Evolutionary conservation across 2,888 invertebrate species (phyloP).

Genomic region (Ochropleura plecta): DNA sequence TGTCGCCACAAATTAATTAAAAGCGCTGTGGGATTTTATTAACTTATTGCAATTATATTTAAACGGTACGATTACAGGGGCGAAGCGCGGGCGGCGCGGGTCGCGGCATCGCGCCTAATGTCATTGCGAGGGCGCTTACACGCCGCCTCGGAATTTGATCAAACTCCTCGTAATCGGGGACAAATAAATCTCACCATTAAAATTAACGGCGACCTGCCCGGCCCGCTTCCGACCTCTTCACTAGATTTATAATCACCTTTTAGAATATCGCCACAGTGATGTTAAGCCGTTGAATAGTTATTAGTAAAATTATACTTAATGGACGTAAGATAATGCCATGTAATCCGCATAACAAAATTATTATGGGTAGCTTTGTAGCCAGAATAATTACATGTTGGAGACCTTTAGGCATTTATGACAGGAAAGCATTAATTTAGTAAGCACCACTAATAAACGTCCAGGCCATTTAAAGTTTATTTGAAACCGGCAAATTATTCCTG

Average conservation of each 20-base stretch:
- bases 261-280: constrained; percentile 77
- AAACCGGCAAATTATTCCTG: constrained; percentile 22
- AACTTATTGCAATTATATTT: constrained; percentile 89
- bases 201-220: constrained; percentile 82
- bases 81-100: constrained; percentile 66
- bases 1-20: constrained; percentile 87
- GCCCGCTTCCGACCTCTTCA: constrained; percentile 83
- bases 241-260: constrained; percentile 86
- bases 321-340: constrained; percentile 72
- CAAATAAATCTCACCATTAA: constrained; percentile 88
- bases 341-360: constrained; percentile 74
- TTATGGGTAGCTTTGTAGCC: constrained; percentile 67
- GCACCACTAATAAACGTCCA: constrained; percentile 23
- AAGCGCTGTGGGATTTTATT: constrained; percentile 85
- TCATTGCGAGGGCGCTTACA: constrained; percentile 76
- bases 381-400: constrained; percentile 52
- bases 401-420: constrained; percentile 56
- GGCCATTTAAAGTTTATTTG: constrained; percentile 34
- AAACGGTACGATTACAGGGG: constrained; percentile 82
- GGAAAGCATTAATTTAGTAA: constrained; percentile 56
- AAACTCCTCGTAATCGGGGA: constrained; percentile 84
- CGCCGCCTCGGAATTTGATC: constrained; percentile 82
- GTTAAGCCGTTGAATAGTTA: constrained; percentile 77
- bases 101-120: constrained; percentile 75
- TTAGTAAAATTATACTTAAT: constrained; percentile 76